These are phyloP conservation scores for Cephus sareptanus DNA, from an alignment of 2,888 invertebrate species.

Conservation along the genomic window DNA sequence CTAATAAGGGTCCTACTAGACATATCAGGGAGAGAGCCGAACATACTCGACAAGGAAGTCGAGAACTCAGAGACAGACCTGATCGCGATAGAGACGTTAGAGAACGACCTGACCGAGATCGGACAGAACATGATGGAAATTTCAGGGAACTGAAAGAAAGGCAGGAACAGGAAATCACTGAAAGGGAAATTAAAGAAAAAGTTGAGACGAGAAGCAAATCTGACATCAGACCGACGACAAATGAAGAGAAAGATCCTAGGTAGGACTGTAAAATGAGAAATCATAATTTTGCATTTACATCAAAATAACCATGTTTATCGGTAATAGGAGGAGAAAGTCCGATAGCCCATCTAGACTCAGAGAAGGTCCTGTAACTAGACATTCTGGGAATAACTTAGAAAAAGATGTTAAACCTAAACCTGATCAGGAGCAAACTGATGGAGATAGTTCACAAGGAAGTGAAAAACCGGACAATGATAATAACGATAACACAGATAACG, in stretches of 20 bases:
- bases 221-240: conserved; percentile 33
- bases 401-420: conserved; percentile 54
- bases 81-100: conserved; percentile 42
- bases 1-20: conserved; percentile 51
- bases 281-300: conserved; percentile 5
- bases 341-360: conserved; percentile 56
- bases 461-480: conserved; percentile 59
- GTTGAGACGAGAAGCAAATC: conserved; percentile 8
- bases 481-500: conserved; percentile 56
- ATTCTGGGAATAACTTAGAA: conserved; percentile 49
- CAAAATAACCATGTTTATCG: neutral
- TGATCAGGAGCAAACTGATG: conserved; percentile 47
- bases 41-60: conserved; percentile 39
- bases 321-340: conserved; percentile 35
- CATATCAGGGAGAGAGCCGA: conserved; percentile 54
- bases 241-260: conserved; percentile 53
- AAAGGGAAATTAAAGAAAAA: conserved; percentile 26
- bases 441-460: conserved; percentile 58
- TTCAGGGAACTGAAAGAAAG: conserved; percentile 10
- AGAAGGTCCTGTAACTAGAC: conserved; percentile 60
- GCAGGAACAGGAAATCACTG: conserved; percentile 42
- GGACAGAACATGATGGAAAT: neutral
- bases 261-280: conserved; percentile 10
- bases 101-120: conserved; percentile 39
- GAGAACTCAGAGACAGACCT: conserved; percentile 48